Base-by-base conservation (phyloP, 2,797 vertebrate species). In the Zalophus californianus region DNA sequence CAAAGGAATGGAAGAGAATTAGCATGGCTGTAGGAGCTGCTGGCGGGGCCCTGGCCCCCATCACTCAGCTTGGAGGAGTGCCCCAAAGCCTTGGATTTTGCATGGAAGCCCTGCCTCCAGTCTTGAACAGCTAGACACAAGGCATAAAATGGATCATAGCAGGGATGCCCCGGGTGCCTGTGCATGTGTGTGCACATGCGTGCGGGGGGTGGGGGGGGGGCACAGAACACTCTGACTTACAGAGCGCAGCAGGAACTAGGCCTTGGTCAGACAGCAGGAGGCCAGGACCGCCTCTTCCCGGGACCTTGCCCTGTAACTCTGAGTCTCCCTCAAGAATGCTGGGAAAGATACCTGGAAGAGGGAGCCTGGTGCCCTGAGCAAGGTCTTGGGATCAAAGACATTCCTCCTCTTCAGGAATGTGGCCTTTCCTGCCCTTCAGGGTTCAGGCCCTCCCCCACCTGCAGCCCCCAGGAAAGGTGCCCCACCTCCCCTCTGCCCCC, bases 371-470 rank as follows among this genome's bases (percentile, higher is more conserved):
- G 29, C 11, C 21, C 52, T 21, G 54, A 14, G 25, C 2, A 13
- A 73, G 41, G 32, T 16, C 62, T 72, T 21, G 32, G 80, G 84
- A 86, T 83, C 84, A 89, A 86, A 96, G 66, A 77, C 54, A 79
- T 86, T 82, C 66, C 75, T 91, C 73, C 66, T 86, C 16, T 82
- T 82, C 41, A 48, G 80, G 90, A 96, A 95, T 70, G 66, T 85
- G 54, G 73, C 20, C 79, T 88, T 93, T 88, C 92, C 72, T 52
- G 48, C 72, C 54, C 16, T 79, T 92, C 50, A 48, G 73, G 62
- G 72, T 78, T 87, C 72, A 93, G 94, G 18, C 27, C 92, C n/a
- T 56, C 21, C 60, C 35, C 90, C 23, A 25, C 72, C 62, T 70
- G 70, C 50, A 80, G 64, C 70, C 68, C 38, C 78, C 15, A 35